Evolutionary conservation across 2,888 invertebrate genomes (phyloP).

Genomic region (Cephus rjabovi): DNA sequence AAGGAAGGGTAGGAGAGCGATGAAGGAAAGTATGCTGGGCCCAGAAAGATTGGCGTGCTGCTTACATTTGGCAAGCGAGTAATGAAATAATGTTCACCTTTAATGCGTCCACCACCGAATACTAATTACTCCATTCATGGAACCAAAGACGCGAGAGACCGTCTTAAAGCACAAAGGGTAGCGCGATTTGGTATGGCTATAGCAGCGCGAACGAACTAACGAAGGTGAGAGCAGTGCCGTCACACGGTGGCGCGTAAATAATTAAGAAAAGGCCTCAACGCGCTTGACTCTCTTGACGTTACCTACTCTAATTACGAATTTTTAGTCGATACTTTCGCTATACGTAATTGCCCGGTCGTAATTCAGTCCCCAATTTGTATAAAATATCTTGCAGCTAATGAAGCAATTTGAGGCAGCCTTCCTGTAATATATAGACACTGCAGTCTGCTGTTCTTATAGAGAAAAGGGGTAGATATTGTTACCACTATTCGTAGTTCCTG

Average conservation of each 20-base stretch:
- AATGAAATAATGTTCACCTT: neutral
- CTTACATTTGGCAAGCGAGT: neutral
- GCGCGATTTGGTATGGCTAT: constrained; percentile 27
- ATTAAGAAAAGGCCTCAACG: constrained; percentile 44
- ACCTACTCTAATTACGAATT: constrained; percentile 55
- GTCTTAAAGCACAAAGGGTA: constrained; percentile 12
- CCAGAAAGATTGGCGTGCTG: neutral
- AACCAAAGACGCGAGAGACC: constrained; percentile 11
- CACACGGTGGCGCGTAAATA: constrained; percentile 45
- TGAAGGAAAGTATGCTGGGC: neutral
- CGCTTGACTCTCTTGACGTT: constrained; percentile 11
- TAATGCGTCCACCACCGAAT: constrained; percentile 30
- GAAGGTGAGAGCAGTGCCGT: constrained; percentile 16
- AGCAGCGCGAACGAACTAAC: constrained; percentile 34
- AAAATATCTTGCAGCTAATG: constrained; percentile 65
- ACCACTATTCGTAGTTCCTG: neutral
- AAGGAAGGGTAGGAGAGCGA: neutral
- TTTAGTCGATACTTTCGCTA: constrained; percentile 39
- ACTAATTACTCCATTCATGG: constrained; percentile 42
- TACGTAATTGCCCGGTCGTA: constrained; percentile 34
- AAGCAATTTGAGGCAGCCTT: constrained; percentile 66
- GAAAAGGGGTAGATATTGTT: constrained; percentile 22
- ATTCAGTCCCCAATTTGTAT: constrained; percentile 65
- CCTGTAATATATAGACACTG: constrained; percentile 60
- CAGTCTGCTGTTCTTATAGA: constrained; percentile 45